Base-by-base conservation (phyloP, 2,113 vertebrate species). In the Etia nguti region DNA sequence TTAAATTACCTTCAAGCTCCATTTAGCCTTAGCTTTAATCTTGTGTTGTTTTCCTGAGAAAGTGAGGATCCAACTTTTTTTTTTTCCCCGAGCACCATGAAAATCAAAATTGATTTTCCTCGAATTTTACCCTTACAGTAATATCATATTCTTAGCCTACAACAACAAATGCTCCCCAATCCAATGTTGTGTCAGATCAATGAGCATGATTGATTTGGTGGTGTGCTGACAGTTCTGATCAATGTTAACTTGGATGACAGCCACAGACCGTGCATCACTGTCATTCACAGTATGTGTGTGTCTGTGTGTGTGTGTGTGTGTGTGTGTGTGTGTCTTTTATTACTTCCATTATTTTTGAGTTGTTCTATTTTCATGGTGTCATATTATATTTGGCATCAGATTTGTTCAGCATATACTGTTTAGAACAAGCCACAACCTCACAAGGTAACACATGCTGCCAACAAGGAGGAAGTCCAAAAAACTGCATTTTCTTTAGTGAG, bases 181-280 rank as follows among this genome's bases (percentile, higher is more conserved):
- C 83, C 43, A 31, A 24, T 89, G 88, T n/a, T 77, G 60, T 86
- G 89, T 81, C 43, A 36, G 90, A 95, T 95, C 94, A 88, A 95
- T 96, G 56, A 48, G 84, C 84, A 26, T 93, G 94, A 96, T 94
- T 93, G 95, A 95, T 95, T 89, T 81, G 90, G 84, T 55, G 86
- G 89, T 56, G 68, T 34, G 84, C 86, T 92, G 93, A 87, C 91
- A 93, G 79, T 68, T 46, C 91, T 93, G 94, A 94, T 96, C 94
- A 94, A 95, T 95, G 91, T 80, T 83, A 34, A 83, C 90, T 80
- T 57, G 90, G 86, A 86, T 88, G 93, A 93, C 57, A 70, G 93
- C 89, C 38, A 10, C 85, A 34, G 86, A 92, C 79, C 15, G 70
- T 89, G 87, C 88, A 91, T 94, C 93, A 90, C 89, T 93, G 93